Percentiles rank a stretch among this genome's conserved stretches.
Evolutionary conservation across 92 coral and sea anemone species (phyloP).

Genomic region (Nematostella vectensis): DNA sequence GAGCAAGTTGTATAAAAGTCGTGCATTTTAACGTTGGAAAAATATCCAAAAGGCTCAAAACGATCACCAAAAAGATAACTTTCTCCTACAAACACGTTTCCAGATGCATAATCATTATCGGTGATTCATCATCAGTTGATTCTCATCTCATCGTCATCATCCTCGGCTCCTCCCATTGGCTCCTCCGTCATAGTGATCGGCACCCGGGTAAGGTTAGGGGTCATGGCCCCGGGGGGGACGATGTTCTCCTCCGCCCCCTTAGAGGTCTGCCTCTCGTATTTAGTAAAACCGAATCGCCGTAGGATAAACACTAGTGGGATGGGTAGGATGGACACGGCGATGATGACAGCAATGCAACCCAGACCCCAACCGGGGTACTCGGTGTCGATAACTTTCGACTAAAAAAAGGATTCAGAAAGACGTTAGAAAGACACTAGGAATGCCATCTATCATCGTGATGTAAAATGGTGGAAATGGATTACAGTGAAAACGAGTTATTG

Average conservation of each 20-base stretch:
- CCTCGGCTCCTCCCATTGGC: conserved; percentile 54
- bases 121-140: no score
- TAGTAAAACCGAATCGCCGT: conserved; percentile 55
- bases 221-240: conserved; percentile 59
- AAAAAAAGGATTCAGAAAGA: not conserved
- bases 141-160: conserved; percentile 5
- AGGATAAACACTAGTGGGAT: conserved; percentile 58
- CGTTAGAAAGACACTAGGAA: not conserved
- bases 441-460: no score
- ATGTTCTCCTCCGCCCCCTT: conserved; percentile 30
- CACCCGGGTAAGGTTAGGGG: conserved; percentile 61
- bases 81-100: no score
- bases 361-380: conserved; percentile 67
- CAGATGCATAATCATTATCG: no score
- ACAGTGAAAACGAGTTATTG: no score
- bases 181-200: conserved; percentile 49
- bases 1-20: no score
- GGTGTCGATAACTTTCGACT: conserved; percentile 51
- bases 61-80: no score
- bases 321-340: conserved; percentile 31
- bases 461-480: no score
- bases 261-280: conserved; percentile 30
- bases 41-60: no score
- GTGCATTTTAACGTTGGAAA: no score
- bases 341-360: conserved; percentile 48